These are phyloP conservation scores for Isichthys henryi DNA, from an alignment of 2,113 vertebrate species.

Conservation along the genomic window DNA sequence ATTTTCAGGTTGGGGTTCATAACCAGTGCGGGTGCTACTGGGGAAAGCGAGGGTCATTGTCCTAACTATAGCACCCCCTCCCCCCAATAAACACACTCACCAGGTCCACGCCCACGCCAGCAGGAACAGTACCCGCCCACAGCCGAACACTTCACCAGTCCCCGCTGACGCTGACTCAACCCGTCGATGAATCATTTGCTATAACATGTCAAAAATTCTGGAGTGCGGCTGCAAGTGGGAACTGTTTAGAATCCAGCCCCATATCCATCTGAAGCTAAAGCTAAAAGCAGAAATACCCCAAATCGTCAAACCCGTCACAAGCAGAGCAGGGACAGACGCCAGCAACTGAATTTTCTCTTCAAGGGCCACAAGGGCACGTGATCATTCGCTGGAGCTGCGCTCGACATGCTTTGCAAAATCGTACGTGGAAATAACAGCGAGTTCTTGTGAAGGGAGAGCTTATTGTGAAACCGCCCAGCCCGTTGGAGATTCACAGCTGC, in stretches of 20 bases:
- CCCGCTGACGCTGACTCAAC: slow-evolving; percentile 13
- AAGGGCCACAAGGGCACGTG: neutral
- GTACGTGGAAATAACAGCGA: neutral
- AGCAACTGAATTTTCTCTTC: neutral
- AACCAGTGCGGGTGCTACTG: slow-evolving; percentile 31
- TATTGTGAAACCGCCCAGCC: neutral
- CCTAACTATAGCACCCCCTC: slow-evolving; percentile 24
- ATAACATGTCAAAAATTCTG: slow-evolving; percentile 14
- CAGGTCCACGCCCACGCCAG: neutral
- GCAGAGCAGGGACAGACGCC: neutral
- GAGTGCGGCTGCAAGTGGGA: slow-evolving; percentile 7
- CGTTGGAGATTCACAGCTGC: neutral
- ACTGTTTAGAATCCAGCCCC: neutral
- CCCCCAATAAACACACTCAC: neutral
- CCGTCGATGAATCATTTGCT: slow-evolving; percentile 7
- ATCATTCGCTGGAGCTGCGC: neutral
- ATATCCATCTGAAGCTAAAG: neutral
- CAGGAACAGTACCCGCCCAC: slow-evolving; percentile 10
- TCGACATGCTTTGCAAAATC: neutral
- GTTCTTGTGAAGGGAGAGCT: neutral
- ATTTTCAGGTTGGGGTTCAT: slow-evolving; percentile 32
- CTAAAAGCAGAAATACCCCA: neutral
- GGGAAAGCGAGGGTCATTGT: slow-evolving; percentile 39
- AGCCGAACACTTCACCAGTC: slow-evolving; percentile 15
- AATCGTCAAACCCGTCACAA: neutral